Evolutionary conservation across 2,888 invertebrate genomes (phyloP), one percentile per base, ranked within the genome.

Genomic region (Alloscopus bannaensis): DNA sequence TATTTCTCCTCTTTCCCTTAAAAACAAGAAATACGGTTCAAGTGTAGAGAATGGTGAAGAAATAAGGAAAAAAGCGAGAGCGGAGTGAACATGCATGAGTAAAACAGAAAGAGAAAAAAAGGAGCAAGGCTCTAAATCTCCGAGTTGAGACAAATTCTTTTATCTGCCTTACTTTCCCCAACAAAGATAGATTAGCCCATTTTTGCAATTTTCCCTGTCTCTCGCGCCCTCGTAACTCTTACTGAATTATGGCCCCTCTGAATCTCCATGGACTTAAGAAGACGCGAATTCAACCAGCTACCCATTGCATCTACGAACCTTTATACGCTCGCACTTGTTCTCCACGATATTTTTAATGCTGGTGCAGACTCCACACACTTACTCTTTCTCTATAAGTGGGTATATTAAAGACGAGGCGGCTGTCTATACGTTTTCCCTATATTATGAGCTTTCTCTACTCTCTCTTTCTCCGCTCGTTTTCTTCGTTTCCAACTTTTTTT

Each of bases 191-290:
- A 94, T 94, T 93, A 93, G 93, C 92, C 87, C 94, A 94, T 94
- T 94, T 94, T 94, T 94, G 94, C 94, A 94, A 94, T 86, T 94
- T 94, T 94, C 93, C 93, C 94, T 94, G 94, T 94, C 94, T 94
- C 94, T 94, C 93, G 93, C 93, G 92, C 91, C 92, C 92, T 92
- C 93, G 93, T 94, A 94, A 94, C 93, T 93, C 92, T 90, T 91
- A 89, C 93, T 93, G 93, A 94, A 93, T 93, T 93, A 94, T 93
- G 91, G 92, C 90, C 90, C 81, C 81, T 81, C 81, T 82, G 84
- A 86, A 86, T 86, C 86, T 86, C 86, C 81, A 83, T 82, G 86
- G 86, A 86, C 86, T 84, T 84, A 84, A 83, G 85, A 84, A 85
- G 85, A 84, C 84, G 84, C 84, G 82, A 84, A 84, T 84, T 84